These are phyloP conservation scores for Clepsis dumicolana DNA, from an alignment of 2,888 invertebrate species.

Conservation along the genomic window DNA sequence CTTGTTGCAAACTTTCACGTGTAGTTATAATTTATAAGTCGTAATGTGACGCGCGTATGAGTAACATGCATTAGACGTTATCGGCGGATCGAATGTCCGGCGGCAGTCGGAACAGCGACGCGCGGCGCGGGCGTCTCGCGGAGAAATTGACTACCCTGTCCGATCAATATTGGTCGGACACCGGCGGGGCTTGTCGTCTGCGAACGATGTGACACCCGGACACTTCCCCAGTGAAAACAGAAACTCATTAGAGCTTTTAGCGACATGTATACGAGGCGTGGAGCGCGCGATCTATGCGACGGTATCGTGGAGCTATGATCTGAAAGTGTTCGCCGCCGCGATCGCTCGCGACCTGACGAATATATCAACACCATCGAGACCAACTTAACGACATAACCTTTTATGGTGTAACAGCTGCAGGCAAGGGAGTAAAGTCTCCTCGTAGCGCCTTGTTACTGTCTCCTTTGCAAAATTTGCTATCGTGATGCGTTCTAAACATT, in stretches of 20 bases:
- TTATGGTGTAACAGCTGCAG: constrained; percentile 47
- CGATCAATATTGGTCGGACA: constrained; percentile 70
- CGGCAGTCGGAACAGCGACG: constrained; percentile 51
- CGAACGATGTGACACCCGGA: constrained; percentile 58
- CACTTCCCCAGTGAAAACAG: constrained; percentile 68
- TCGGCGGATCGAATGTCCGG: constrained; percentile 66
- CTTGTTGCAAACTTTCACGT: constrained; percentile 76
- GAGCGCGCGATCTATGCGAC: constrained; percentile 56
- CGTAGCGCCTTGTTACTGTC: constrained; percentile 62
- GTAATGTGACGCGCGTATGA: constrained; percentile 62
- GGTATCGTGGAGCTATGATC: constrained; percentile 59
- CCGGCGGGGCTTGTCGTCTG: constrained; percentile 53
- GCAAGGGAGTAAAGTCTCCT: constrained; percentile 56
- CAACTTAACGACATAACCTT: constrained; percentile 52
- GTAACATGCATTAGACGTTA: constrained; percentile 66
- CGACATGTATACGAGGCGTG: constrained; percentile 63
- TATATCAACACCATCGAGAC: constrained; percentile 56
- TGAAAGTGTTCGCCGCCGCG: constrained; percentile 52
- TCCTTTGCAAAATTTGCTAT: constrained; percentile 55
- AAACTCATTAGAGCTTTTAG: constrained; percentile 72
- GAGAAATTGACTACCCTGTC: constrained; percentile 60
- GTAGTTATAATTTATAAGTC: constrained; percentile 55
- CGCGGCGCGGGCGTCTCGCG: constrained; percentile 36
- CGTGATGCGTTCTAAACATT: constrained; percentile 49
- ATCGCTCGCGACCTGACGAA: constrained; percentile 50